Evolutionary conservation across 1,140 invertebrate genomes (phyloP), one percentile per base, ranked within the genome.

Genomic region (Ostrea edulis): DNA sequence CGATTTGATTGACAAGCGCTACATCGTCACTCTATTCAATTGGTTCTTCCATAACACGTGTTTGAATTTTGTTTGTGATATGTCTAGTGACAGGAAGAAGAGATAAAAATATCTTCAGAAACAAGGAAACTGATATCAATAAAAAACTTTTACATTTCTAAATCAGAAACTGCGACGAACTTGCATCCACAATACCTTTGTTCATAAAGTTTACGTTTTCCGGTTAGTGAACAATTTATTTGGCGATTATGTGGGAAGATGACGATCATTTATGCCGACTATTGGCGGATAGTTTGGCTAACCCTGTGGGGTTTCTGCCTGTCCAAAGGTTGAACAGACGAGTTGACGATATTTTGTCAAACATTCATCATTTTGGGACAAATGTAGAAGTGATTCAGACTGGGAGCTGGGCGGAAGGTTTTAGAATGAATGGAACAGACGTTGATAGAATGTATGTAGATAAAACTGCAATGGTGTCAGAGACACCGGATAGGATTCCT

Each of bases 371-470:
- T 35, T 29, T 35, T 35, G 68, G 68, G 4, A 11, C 9, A 77
- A 11, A 77, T 29, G 68, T 77, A 14, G 68, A 77, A 25, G 68
- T 77, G 2, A 52, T 83, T 83, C 7, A 22, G 29, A 53, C 44
- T 17, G 82, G 82, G 5, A 83, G 82, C 12, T 53, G 22, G 35
- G 35, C 82, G 1, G 82, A 83, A 52, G 82, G 82, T 20, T 83
- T 83, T 20, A 17, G 82, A 8, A 83, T 83, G 82, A 52, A 25
- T n/a, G 82, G 82, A 17, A 53, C 44, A 20, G 82, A 83, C 12
- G 17, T 83, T 83, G 82, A 83, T 53, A 53, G 44, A 52, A 83
- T 83, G 82, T 83, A 83, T 52, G 22, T 52, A n/a, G 82, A 53
- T 52, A 52, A 83, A 54, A 53, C 20, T 52, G 20, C 52, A n/a